phyloP scores from a whole-genome alignment of 2,797 vertebrate genomes.

The Leucoraja ocellata region DNA sequence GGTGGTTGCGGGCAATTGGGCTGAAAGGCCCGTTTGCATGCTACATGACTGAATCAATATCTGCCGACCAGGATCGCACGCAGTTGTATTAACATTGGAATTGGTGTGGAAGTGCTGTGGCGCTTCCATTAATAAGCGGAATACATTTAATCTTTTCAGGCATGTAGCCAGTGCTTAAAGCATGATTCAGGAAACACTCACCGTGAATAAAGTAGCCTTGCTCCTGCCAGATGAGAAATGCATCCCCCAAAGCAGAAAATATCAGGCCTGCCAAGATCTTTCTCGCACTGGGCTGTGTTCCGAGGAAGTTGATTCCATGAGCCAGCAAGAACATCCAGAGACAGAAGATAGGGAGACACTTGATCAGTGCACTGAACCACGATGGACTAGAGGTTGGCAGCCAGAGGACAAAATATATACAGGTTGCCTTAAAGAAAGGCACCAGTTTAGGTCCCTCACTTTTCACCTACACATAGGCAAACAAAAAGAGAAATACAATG shows the following conservation, averaged over 20 bases:
- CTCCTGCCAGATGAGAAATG: constrained; percentile 98
- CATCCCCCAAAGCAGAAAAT: constrained; percentile 88
- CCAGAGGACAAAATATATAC: constrained; percentile 97
- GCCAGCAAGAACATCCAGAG: constrained; percentile 93
- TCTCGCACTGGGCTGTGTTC: constrained; percentile 73
- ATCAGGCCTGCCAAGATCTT: constrained; percentile 90
- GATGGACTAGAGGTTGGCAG: constrained; percentile 87
- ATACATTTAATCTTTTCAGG: neutral
- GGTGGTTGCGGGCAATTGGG: too few species aligned
- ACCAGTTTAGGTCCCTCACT: constrained; percentile 95
- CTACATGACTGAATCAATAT: too few species aligned
- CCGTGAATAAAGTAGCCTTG: constrained; percentile 94
- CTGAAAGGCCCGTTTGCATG: too few species aligned
- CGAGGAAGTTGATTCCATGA: constrained; percentile 84
- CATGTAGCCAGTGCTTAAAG: neutral
- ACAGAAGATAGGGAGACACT: constrained; percentile 97
- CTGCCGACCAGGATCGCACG: neutral
- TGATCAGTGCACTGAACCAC: constrained; percentile 97
- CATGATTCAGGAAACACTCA: constrained; percentile 56
- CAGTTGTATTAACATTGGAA: neutral
- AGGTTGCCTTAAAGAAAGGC: constrained; percentile 97
- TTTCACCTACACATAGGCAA: constrained; percentile 75
- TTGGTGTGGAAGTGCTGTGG: neutral
- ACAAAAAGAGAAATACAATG: neutral
- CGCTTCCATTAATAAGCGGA: neutral